Evolutionary conservation across 2,797 vertebrate genomes (phyloP).

Genomic region (Acanthurus leucopareius): DNA sequence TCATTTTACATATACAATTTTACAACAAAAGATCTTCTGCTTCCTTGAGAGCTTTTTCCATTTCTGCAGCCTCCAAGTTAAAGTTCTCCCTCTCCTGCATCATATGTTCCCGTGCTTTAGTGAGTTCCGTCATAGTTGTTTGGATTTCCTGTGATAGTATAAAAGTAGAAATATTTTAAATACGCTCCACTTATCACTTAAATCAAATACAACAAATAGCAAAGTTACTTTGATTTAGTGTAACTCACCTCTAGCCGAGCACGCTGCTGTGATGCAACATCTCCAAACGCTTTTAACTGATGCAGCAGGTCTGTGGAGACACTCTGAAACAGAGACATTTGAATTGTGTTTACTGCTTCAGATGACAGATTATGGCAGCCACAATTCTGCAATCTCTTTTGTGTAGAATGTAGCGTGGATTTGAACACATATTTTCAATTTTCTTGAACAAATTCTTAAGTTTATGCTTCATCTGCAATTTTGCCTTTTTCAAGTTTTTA

Average conservation of each 20-base stretch:
- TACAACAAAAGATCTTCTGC: constrained; percentile 79
- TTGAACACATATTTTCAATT: background rate
- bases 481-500: background rate
- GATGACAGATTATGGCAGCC: background rate
- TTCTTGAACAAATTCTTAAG: constrained; percentile 3
- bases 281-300: constrained; percentile 77
- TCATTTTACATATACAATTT: constrained; percentile 7
- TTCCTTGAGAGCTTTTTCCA: constrained; percentile 79
- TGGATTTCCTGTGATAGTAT: constrained; percentile 76
- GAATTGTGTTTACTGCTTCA: background rate
- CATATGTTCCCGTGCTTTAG: constrained; percentile 65
- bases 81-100: constrained; percentile 76
- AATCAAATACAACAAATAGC: background rate
- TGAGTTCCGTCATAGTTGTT: constrained; percentile 67
- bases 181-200: background rate
- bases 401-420: background rate
- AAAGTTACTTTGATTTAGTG: too few relatives aligned
- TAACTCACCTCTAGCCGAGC: constrained; percentile 73
- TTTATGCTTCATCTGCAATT: background rate
- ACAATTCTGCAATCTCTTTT: constrained; percentile 1
- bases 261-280: constrained; percentile 70
- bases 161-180: background rate
- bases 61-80: constrained; percentile 72
- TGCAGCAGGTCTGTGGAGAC: constrained; percentile 78
- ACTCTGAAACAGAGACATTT: constrained; percentile 64